These are phyloP conservation scores for Enteromius fasciolatus DNA, from an alignment of 2,797 vertebrate genomes.

Conservation along the genomic window DNA sequence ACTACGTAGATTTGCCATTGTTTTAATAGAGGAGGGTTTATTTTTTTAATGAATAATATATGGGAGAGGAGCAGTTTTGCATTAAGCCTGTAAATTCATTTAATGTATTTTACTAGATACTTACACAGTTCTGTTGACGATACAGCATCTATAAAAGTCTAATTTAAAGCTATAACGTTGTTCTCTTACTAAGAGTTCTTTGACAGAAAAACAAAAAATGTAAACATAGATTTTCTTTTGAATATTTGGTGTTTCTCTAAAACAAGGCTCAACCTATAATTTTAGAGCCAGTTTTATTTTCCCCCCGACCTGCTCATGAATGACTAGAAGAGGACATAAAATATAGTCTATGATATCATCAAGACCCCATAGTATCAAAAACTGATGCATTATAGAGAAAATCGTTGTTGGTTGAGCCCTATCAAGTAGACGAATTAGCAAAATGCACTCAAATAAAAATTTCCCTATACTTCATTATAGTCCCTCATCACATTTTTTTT, in stretches of 20 bases:
- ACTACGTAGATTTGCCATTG: conserved; percentile 79
- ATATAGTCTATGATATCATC: neutral
- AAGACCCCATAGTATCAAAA: conserved; percentile 14
- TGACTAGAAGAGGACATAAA: conserved; percentile 10
- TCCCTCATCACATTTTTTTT: neutral
- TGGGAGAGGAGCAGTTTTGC: conserved; percentile 80
- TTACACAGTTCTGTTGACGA: conserved; percentile 55
- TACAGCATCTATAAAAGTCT: conserved; percentile 7
- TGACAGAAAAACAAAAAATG: neutral
- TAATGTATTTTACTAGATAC: conserved; percentile 64
- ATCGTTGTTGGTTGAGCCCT: neutral
- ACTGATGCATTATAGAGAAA: neutral
- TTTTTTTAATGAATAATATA: conserved; percentile 87
- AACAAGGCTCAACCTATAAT: conserved; percentile 10
- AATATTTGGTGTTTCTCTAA: conserved; percentile 16
- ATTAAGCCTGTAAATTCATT: conserved; percentile 77
- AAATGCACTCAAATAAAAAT: conserved; percentile 3
- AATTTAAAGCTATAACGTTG: conserved; percentile 14
- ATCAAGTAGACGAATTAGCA: neutral
- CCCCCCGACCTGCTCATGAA: neutral
- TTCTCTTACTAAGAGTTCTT: conserved; percentile 14
- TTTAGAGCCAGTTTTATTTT: neutral
- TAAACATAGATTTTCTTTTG: conserved; percentile 22
- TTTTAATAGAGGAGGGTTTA: conserved; percentile 83
- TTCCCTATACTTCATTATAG: neutral